Base-by-base conservation (phyloP, 2,888 invertebrate species). In the Dicyrtomina minuta region DNA sequence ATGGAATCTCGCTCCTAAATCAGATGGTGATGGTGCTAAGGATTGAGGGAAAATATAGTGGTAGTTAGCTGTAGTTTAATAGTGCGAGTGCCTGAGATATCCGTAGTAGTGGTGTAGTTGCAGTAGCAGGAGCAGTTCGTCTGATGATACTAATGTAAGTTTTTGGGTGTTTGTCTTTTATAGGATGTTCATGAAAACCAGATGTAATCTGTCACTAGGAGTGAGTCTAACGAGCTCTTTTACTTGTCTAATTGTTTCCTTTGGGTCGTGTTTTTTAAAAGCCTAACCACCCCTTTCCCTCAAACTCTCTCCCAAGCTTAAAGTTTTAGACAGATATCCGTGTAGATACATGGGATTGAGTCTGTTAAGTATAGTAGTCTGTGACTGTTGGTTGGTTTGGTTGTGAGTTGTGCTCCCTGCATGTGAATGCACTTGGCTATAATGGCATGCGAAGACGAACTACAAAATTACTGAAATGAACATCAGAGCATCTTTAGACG, bases 161-260 rank as follows among this genome's bases (percentile, higher is more conserved):
- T 33, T 3, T 33, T 33, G 33, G 33, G 33, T 33, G 33, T 33
- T 33, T 33, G 33, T 33, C 33, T 49, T 66, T 33, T 24, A 59
- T 58, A 58, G 53, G 51, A n/a, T 24, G 39, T 17, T 69, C 69
- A 66, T 68, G 49, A 61, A 66, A 64, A 72, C 56, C 75, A 75
- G 75, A 75, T 75, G 75, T 72, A 75, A 68, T 71, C 72, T 71
- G 71, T 74, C 75, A 72, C 55, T 71, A 69, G 51, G 62, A 65
- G 66, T 62, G 66, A 66, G 69, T 64, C 71, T 72, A 72, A 72
- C 70, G 70, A 74, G 74, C 72, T 72, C 70, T 65, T 68, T 65
- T 70, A 56, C 61, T 67, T 70, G 65, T 72, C 74, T 75, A 74
- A 75, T 75, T 75, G 75, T 75, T 75, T 74, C 75, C 75, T 75